Base-by-base conservation (phyloP, 1,140 invertebrate genomes). In the Zaprionus ornatus region DNA sequence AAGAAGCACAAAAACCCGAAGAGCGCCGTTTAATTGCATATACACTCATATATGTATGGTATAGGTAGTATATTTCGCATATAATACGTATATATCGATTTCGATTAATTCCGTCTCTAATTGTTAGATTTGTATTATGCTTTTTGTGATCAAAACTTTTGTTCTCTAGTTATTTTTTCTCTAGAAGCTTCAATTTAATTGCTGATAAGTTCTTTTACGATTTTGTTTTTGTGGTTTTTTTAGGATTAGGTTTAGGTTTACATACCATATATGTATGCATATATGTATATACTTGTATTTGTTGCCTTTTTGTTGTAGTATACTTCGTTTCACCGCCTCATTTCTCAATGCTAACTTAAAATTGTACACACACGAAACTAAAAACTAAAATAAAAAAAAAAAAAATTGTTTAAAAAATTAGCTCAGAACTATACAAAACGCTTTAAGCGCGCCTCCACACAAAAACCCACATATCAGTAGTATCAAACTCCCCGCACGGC, bases 351-450 rank as follows among this genome's bases (percentile, higher is more conserved):
- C 83, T 86, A 90, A 90, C 85, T 90, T 88, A 88, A 79, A 81
- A 74, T 50, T 80, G 62, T 81, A 82, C 75, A 82, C 75, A 75
- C 42, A 61, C 66, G 71, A 54, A 88, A 85, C 85, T 88, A 88
- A 66, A 63, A 61, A 71, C 81, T 90, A 90, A 45, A 85, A 77
- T 77, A 82, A 90, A 71, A 87, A 80, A 74, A 45, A 17, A 90
- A 71, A 87, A 80, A 74, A 45, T 9, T 6, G 45, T 57, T 48
- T 90, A 77, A 67, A 88, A 86, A 84, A 84, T 79, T 84, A 88
- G 84, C 74, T 82, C 77, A 90, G 80, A 88, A 90, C 84, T 88
- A 88, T 88, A 88, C 85, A 88, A 86, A 86, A 81, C 85, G 85
- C 84, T 88, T 88, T 72, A 75, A 87, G 84, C 80, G 85, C 68